Evolutionary conservation across 2,113 vertebrate genomes (phyloP), one percentile per base, ranked within the genome.

Genomic region (Leiothrix lutea): DNA sequence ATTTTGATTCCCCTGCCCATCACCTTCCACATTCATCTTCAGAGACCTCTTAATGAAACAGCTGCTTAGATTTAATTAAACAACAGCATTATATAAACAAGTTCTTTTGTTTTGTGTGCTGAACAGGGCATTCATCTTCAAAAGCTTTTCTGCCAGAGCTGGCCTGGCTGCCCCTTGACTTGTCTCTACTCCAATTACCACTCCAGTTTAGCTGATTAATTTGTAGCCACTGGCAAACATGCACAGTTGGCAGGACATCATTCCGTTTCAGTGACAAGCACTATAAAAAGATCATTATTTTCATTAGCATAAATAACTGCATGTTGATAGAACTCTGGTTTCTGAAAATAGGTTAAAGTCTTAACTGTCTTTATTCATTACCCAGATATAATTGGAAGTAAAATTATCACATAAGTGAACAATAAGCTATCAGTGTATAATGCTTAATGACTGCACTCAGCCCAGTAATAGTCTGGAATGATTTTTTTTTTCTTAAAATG

Each of bases 221-320:
- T 97, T 97, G 97, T 97, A 96, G 96, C 96, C 97, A 97, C 92
- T 97, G 96, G 96, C 96, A 97, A 97, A 96, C 95, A 94, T 88
- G 88, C 96, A 90, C 93, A 93, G 85, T 95, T 97, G 97, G 96
- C 97, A 97, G 95, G 96, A 93, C 94, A 96, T 97, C 95, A 94
- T 95, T 97, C 96, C 86, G 38, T 94, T 91, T 86, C 92, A 94
- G 75, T 97, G 96, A 97, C 97, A 97, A 95, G 96, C 91, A 77
- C 95, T 97, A 97, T 97, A 97, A 97, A 96, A 97, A 97, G 96
- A 97, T 97, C 92, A 96, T 97, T 97, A 97, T 95, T 97, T 97
- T 97, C 97, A 97, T 97, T 97, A 97, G 93, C 97, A 97, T 97
- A 97, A 97, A 97, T 97, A 97, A 96, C 93, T 89, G 88, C 93